Conservation (phyloP, 53 echinoderm and acorn worm genomes). For the Actinopyga echinites region DNA sequence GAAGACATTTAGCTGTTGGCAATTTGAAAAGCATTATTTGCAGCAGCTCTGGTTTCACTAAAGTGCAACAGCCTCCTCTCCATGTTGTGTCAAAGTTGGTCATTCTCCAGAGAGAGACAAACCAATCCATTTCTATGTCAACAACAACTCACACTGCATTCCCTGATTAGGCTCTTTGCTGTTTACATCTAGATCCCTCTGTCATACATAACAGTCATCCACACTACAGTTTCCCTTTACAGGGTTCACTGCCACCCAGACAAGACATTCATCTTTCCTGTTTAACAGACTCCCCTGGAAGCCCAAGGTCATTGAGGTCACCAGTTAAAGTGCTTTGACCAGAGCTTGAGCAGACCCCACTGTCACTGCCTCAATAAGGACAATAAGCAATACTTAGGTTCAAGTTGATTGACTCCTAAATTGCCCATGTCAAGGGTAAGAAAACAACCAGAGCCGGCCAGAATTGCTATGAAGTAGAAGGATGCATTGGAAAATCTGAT, state of each 20-base stretch:
- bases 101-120: too few species aligned
- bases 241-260: conserved; percentile 25
- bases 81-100: too few species aligned
- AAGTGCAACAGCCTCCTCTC: too few species aligned
- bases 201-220: too few species aligned
- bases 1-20: not conserved
- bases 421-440: conserved; percentile 10
- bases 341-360: not conserved
- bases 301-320: conserved; percentile 28
- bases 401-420: conserved; percentile 29
- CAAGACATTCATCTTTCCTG: not conserved
- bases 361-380: too few species aligned
- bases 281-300: conserved; percentile 27
- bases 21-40: too few species aligned
- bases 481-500: not conserved
- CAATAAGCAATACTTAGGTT: not conserved
- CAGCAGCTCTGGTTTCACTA: too few species aligned
- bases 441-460: not conserved
- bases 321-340: conserved; percentile 23
- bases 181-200: too few species aligned
- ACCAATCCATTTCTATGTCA: too few species aligned
- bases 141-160: too few species aligned
- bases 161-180: too few species aligned
- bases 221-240: too few species aligned
- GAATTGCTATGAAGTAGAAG: not conserved